Conservation (phyloP, 2,797 vertebrate species). For the Semotilus atromaculatus region DNA sequence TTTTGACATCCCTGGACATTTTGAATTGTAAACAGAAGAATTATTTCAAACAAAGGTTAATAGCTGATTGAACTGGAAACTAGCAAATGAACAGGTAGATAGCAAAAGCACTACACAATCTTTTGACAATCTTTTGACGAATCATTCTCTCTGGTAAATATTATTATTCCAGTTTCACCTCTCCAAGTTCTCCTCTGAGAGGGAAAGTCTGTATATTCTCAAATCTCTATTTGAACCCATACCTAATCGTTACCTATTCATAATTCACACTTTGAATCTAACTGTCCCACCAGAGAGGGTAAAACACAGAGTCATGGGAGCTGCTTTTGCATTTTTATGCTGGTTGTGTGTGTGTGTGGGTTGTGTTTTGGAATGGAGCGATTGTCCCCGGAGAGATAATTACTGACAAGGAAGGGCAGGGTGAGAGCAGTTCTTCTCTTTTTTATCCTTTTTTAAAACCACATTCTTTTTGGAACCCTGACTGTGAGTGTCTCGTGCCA, state of each 20-base stretch:
- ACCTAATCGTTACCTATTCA: conserved; percentile 57
- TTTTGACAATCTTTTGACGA: conserved; percentile 19
- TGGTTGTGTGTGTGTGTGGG: conserved; percentile 41
- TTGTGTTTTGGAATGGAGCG: conserved; percentile 44
- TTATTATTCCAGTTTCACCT: conserved; percentile 26
- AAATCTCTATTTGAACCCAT: conserved; percentile 47
- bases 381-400: conserved; percentile 64
- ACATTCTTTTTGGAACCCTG: conserved; percentile 40
- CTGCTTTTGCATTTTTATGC: conserved; percentile 33
- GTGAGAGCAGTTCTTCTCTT: conserved; percentile 49
- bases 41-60: conserved; percentile 18
- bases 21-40: neutral
- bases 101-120: conserved; percentile 1
- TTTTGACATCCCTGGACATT: neutral
- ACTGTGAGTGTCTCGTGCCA: conserved; percentile 22
- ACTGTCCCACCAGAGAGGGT: conserved; percentile 54
- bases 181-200: conserved; percentile 18
- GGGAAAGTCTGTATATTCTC: neutral
- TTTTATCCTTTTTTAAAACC: conserved; percentile 24
- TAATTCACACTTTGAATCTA: conserved; percentile 50
- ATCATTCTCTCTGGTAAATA: conserved; percentile 18
- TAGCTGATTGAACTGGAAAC: neutral
- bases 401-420: conserved; percentile 60
- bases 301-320: conserved; percentile 31
- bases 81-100: neutral